A percentile compares a stretch with the other conserved stretches of the same genome.
Conservation (phyloP, 2,113 vertebrate genomes). For the rat (Rattus norvegicus) region DNA sequence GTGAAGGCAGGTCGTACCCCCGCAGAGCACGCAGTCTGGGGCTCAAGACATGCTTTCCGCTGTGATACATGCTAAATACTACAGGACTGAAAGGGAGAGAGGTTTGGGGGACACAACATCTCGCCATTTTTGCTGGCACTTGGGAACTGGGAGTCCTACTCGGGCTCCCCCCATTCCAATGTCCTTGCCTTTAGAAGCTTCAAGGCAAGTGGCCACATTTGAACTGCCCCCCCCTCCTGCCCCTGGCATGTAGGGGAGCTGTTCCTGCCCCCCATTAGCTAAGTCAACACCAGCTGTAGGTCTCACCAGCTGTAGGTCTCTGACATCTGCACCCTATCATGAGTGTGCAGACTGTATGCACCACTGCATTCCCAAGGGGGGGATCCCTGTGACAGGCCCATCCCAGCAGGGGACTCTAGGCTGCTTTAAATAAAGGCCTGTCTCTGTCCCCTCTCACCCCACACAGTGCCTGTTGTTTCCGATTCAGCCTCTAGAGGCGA, state of each 20-base stretch:
- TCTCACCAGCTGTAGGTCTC: neutral
- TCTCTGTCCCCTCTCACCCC: neutral
- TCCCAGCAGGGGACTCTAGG: neutral
- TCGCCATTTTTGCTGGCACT: neutral
- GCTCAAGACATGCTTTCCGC: neutral
- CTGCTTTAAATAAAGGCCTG: neutral
- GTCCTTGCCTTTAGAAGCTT: neutral
- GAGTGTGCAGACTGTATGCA: neutral
- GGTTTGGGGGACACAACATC: neutral
- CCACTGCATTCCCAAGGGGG: neutral
- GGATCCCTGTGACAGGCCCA: neutral
- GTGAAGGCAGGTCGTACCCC: neutral
- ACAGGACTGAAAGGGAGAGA: neutral
- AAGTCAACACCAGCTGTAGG: neutral
- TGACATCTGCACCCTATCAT: neutral
- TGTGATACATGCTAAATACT: rapidly evolving
- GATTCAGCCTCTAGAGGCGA: neutral
- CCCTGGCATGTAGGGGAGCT: rapidly evolving
- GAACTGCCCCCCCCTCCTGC: neutral
- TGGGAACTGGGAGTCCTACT: neutral
- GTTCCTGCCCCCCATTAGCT: neutral
- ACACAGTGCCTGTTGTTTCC: neutral
- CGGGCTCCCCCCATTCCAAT: too few species aligned
- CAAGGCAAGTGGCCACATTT: neutral
- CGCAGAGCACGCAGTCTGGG: neutral